phyloP scores from a whole-genome alignment of 2,797 vertebrate species.

The Pseudochirops cupreus region DNA sequence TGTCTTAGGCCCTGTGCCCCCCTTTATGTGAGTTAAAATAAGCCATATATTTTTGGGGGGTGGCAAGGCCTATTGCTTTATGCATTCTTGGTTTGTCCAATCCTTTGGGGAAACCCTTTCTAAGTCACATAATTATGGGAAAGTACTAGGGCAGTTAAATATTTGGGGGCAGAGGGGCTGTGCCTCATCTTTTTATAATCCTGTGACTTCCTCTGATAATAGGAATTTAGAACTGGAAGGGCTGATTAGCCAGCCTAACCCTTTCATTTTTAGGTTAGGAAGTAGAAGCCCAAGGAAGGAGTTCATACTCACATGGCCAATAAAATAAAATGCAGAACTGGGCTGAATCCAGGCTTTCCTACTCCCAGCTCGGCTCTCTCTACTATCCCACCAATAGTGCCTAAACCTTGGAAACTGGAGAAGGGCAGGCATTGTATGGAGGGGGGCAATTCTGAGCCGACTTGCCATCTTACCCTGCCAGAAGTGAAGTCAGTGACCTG shows the following conservation, averaged over 20 bases:
- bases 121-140: background rate
- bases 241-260: background rate
- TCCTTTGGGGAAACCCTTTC: background rate
- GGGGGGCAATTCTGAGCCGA: background rate
- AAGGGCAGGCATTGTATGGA: background rate
- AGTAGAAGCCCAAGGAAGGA: background rate
- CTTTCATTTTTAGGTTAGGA: background rate
- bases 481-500: background rate
- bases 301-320: background rate
- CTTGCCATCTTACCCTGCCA: slow-evolving; percentile 7
- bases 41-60: background rate
- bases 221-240: background rate
- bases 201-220: background rate
- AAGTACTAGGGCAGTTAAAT: background rate
- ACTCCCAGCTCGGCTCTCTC: background rate
- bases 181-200: background rate
- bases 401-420: background rate
- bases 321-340: background rate
- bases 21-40: background rate
- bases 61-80: background rate
- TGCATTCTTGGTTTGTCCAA: background rate
- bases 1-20: background rate
- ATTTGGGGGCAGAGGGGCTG: background rate
- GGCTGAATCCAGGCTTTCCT: background rate
- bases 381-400: background rate